These are phyloP conservation scores for Stegodyphus dumicola DNA, from an alignment of 1,140 invertebrate species.

Conservation along the genomic window DNA sequence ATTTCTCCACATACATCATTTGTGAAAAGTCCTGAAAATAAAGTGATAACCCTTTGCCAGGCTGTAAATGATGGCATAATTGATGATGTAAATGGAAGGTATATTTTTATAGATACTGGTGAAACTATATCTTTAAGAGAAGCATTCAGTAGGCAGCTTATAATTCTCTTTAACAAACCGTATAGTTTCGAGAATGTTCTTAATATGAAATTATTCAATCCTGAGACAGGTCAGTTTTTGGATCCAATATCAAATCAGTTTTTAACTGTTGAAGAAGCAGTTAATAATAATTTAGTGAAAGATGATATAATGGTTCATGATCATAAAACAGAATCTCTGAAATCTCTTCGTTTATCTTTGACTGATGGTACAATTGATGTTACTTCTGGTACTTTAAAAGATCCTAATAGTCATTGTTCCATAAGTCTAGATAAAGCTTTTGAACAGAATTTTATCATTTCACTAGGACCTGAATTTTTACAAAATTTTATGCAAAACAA, in stretches of 20 bases:
- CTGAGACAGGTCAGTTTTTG: slow-evolving; percentile 82
- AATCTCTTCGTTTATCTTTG: slow-evolving; percentile 80
- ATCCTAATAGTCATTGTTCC: slow-evolving; percentile 79
- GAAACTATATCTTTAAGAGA: slow-evolving; percentile 73
- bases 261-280: slow-evolving; percentile 78
- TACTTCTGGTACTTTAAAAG: slow-evolving; percentile 79
- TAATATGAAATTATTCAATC: slow-evolving; percentile 79
- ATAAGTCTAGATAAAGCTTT: slow-evolving; percentile 79
- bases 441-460: slow-evolving; percentile 79
- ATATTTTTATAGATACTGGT: slow-evolving; percentile 74
- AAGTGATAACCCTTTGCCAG: slow-evolving; percentile 79
- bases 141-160: slow-evolving; percentile 78
- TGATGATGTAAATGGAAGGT: slow-evolving; percentile 78
- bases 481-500: slow-evolving; percentile 72
- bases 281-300: slow-evolving; percentile 80
- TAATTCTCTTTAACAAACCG: slow-evolving; percentile 79
- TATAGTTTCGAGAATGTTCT: slow-evolving; percentile 83
- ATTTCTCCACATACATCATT: slow-evolving; percentile 40
- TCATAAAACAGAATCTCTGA: slow-evolving; percentile 76
- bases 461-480: slow-evolving; percentile 79
- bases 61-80: slow-evolving; percentile 81
- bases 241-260: slow-evolving; percentile 79
- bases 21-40: slow-evolving; percentile 68
- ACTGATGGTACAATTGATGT: slow-evolving; percentile 84
- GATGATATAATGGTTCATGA: slow-evolving; percentile 82